A percentile compares a stretch with the other conserved stretches of the same genome.
Conservation (phyloP, 1,140 invertebrate species). For the Chrysomallon squamiferum region DNA sequence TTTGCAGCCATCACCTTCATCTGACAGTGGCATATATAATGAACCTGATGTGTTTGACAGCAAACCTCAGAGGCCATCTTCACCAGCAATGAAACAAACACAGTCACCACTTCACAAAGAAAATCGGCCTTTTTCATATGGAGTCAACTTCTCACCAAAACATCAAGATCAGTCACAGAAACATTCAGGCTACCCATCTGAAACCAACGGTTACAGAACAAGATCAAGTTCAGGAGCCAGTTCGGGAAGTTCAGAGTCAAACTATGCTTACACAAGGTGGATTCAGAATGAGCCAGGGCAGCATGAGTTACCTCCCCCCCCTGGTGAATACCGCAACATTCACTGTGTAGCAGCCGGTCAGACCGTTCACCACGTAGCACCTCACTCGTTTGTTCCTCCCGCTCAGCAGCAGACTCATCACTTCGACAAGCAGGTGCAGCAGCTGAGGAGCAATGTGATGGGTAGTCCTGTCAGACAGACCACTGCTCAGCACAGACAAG, state of each 20-base stretch:
- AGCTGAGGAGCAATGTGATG: background rate
- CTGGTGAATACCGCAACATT: background rate
- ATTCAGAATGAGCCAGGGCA: background rate
- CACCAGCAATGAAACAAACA: background rate
- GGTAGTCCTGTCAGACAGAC: too few species aligned
- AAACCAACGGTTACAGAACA: background rate
- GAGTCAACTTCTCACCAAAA: background rate
- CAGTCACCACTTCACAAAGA: background rate
- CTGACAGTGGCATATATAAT: slow-evolving; percentile 1
- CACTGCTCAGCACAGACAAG: too few species aligned
- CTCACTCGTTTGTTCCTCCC: background rate
- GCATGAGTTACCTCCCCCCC: background rate
- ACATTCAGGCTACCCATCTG: background rate
- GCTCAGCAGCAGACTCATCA: background rate
- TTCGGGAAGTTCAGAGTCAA: background rate
- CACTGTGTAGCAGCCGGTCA: background rate
- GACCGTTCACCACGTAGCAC: background rate
- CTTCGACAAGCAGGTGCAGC: background rate
- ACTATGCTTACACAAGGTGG: background rate
- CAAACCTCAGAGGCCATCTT: background rate
- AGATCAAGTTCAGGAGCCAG: background rate
- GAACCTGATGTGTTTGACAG: background rate
- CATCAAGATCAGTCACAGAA: background rate
- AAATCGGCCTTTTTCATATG: background rate
- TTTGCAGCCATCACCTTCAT: background rate